Evolutionary conservation across 2,888 invertebrate species (phyloP).

Genomic region (Eristalis arbustorum): DNA sequence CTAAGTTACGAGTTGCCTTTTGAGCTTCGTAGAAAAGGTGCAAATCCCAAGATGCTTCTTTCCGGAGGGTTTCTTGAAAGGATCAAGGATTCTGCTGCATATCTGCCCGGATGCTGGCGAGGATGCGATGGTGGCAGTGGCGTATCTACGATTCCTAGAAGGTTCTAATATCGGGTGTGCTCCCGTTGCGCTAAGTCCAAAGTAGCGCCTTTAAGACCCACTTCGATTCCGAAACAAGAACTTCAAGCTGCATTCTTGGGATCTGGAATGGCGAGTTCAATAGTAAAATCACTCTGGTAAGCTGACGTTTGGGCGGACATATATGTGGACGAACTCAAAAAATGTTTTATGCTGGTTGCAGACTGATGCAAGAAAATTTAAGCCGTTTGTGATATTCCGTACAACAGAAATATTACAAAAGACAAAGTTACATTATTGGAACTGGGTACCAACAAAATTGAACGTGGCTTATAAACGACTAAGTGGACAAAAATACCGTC

Average conservation of each 20-base stretch:
- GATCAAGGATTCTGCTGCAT: too few species aligned
- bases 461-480: neutral
- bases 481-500: neutral
- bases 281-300: slow-evolving; percentile 13
- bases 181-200: too few species aligned
- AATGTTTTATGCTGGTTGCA: slow-evolving; percentile 16
- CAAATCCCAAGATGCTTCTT: too few species aligned
- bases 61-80: too few species aligned
- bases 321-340: neutral
- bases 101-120: too few species aligned
- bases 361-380: neutral
- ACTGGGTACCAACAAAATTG: neutral
- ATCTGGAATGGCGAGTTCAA: slow-evolving; percentile 49
- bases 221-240: too few species aligned
- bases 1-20: too few species aligned
- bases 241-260: slow-evolving; percentile 71
- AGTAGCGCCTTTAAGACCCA: too few species aligned
- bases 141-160: too few species aligned
- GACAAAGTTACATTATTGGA: neutral
- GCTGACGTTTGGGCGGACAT: neutral
- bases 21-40: too few species aligned
- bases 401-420: neutral
- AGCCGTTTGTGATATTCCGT: neutral
- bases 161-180: too few species aligned
- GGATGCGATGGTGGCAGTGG: too few species aligned